Percentiles rank a stretch among this genome's conserved stretches.
phyloP scores from a whole-genome alignment of 2,113 vertebrate genomes.

The Podarcis cretensis region DNA sequence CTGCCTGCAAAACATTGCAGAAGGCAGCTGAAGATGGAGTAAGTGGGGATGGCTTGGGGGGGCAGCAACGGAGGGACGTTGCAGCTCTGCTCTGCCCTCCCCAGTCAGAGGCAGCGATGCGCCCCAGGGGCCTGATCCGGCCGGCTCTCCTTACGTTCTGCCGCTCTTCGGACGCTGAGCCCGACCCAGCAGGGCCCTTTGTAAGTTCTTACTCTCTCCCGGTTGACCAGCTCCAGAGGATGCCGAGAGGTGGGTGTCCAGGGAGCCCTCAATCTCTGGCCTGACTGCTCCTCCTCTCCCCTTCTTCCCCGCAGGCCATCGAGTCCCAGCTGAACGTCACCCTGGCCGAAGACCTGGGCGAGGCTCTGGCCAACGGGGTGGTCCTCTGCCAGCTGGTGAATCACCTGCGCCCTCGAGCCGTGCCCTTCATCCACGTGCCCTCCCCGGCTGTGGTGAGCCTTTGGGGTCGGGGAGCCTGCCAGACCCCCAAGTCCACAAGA shows the following conservation, averaged over 20 bases:
- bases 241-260: neutral
- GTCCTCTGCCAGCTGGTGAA: constrained; percentile 90
- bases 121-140: no score
- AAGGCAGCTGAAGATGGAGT: neutral
- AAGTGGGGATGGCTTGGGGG: neutral
- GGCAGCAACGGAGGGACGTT: neutral
- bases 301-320: constrained; percentile 70
- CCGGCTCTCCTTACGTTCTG: no score
- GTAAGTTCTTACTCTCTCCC: no score
- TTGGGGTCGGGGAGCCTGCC: no score
- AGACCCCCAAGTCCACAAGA: neutral
- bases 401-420: constrained; percentile 81
- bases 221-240: neutral
- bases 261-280: neutral
- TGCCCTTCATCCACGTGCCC: constrained; percentile 88
- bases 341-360: constrained; percentile 81
- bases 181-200: no score
- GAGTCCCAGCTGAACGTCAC: constrained; percentile 80
- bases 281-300: neutral
- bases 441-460: constrained; percentile 90
- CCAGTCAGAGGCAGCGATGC: no score
- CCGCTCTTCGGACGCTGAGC: no score
- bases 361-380: constrained; percentile 84
- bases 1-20: no score
- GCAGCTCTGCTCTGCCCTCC: no score